Evolutionary conservation across 2,888 invertebrate genomes (phyloP).

Genomic region (Scotopteryx bipunctaria): DNA sequence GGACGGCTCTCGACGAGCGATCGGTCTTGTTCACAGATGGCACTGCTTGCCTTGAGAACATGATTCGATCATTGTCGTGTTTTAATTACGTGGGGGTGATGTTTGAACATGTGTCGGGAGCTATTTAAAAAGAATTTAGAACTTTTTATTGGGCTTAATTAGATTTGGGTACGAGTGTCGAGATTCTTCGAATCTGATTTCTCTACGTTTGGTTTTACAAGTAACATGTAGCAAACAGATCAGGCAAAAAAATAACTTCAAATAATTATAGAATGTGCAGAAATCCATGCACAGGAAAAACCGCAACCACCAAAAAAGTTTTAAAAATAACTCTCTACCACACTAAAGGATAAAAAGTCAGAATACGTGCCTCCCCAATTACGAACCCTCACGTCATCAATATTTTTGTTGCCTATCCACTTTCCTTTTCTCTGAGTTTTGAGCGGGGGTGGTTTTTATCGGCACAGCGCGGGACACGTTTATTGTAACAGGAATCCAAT

Average conservation of each 20-base stretch:
- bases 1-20: conserved; percentile 65
- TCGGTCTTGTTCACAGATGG: conserved; percentile 65
- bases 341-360: conserved; percentile 12
- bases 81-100: conserved; percentile 52
- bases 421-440: conserved; percentile 47
- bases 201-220: conserved; percentile 2
- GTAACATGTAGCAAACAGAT: too few species aligned
- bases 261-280: too few species aligned
- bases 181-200: conserved; percentile 19
- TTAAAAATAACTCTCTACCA: conserved; percentile 1
- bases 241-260: too few species aligned
- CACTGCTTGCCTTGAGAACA: conserved; percentile 54
- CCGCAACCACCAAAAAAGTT: neutral
- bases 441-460: conserved; percentile 48
- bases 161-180: conserved; percentile 34
- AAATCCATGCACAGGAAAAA: too few species aligned
- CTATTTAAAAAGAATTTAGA: conserved; percentile 47
- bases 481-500: conserved; percentile 70
- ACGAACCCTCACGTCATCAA: conserved; percentile 10
- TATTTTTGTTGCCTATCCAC: conserved; percentile 36
- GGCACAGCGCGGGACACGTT: conserved; percentile 48
- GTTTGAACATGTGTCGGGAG: conserved; percentile 56
- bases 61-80: conserved; percentile 51
- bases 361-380: too few species aligned
- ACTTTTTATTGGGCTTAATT: conserved; percentile 56